Conservation (phyloP, 2,113 vertebrate species). For the Rissa tridactyla region DNA sequence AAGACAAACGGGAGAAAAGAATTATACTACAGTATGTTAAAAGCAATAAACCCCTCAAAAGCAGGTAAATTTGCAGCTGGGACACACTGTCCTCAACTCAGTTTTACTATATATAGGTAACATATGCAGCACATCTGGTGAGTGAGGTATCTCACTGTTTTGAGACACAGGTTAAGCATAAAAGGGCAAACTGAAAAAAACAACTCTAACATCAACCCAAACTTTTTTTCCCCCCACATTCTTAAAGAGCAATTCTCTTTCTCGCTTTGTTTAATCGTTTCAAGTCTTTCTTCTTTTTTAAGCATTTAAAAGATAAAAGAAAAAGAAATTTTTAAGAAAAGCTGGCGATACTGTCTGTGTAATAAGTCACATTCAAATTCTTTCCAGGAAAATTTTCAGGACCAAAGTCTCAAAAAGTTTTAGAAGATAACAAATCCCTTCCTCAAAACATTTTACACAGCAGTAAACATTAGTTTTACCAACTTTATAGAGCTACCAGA, state of each 20-base stretch:
- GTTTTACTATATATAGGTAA: background rate
- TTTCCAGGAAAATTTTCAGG: background rate
- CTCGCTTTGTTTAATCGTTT: background rate
- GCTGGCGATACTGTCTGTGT: background rate
- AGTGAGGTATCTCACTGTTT: background rate
- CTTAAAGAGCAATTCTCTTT: background rate
- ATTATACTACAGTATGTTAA: background rate
- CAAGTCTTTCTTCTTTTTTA: background rate
- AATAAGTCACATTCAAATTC: background rate
- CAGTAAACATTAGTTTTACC: background rate
- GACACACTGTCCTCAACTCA: background rate
- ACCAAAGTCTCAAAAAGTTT: background rate
- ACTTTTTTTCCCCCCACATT: background rate
- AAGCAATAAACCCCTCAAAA: background rate
- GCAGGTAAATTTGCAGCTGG: background rate
- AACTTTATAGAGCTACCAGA: background rate
- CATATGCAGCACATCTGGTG: constrained; percentile 17
- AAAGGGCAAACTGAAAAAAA: background rate
- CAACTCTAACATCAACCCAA: background rate
- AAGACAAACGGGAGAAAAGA: background rate
- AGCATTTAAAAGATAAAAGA: background rate
- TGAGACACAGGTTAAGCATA: background rate
- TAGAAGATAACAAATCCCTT: background rate
- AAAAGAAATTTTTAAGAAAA: background rate
- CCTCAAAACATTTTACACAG: background rate